phyloP scores from a whole-genome alignment of 2,888 invertebrate genomes.

The Drosophila neotestacea region DNA sequence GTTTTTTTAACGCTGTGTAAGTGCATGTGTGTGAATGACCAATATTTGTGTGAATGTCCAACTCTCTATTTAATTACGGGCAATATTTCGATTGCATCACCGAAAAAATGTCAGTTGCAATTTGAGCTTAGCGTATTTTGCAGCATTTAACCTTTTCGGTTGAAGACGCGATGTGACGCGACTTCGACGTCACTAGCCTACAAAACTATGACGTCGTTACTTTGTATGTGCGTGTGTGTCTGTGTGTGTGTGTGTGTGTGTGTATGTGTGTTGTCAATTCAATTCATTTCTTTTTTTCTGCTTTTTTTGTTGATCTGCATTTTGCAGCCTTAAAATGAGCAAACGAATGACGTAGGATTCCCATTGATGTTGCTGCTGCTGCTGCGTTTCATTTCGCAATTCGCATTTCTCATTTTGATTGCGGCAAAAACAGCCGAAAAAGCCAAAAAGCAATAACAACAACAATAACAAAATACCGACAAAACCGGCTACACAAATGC shows the following conservation, averaged over 20 bases:
- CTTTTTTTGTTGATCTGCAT: constrained; percentile 39
- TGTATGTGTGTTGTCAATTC: constrained; percentile 19
- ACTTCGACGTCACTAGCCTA: constrained; percentile 47
- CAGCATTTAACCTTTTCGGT: constrained; percentile 29
- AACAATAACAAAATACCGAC: neutral
- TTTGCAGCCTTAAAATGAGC: constrained; percentile 62
- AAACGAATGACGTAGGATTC: constrained; percentile 57
- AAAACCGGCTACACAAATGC: constrained; percentile 49
- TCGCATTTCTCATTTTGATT: constrained; percentile 49
- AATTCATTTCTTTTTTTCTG: neutral
- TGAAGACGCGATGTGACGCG: constrained; percentile 8
- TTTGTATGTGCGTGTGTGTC: constrained; percentile 11
- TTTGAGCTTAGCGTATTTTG: constrained; percentile 22
- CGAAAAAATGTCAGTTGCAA: constrained; percentile 33
- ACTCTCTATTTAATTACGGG: constrained; percentile 28
- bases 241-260: constrained; percentile 14
- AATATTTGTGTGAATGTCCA: constrained; percentile 3
- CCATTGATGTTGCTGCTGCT: constrained; percentile 43
- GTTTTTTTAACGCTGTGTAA: neutral
- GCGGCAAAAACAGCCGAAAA: constrained; percentile 60
- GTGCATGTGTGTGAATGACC: constrained; percentile 13
- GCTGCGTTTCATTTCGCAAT: constrained; percentile 45
- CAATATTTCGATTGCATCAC: constrained; percentile 68
- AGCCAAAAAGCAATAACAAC: constrained; percentile 18
- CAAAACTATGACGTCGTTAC: constrained; percentile 54